Percentiles rank a stretch among this genome's conserved stretches.
These are phyloP conservation scores for Manis pentadactyla DNA, from an alignment of 2,797 vertebrate genomes.

Conservation along the genomic window DNA sequence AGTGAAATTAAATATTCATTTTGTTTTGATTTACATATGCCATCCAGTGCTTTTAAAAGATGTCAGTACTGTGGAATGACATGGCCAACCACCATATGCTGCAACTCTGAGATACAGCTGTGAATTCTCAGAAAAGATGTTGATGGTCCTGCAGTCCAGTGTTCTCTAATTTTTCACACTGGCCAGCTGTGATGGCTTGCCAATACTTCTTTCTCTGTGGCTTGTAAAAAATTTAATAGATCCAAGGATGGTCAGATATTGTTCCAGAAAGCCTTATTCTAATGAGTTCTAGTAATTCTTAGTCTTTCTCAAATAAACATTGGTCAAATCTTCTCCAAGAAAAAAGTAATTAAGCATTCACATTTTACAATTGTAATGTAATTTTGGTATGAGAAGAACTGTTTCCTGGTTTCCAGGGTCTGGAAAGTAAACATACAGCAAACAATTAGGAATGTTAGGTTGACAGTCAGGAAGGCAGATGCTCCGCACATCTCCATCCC, in stretches of 20 bases:
- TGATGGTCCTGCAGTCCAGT: background rate
- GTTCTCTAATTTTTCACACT: background rate
- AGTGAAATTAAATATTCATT: slow-evolving; percentile 35
- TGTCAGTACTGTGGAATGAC: background rate
- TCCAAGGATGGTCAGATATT: background rate
- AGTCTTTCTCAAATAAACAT: slow-evolving; percentile 27
- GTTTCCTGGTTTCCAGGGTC: background rate
- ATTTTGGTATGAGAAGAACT: background rate
- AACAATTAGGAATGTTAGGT: background rate
- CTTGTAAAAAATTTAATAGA: background rate
- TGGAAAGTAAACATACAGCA: slow-evolving; percentile 19
- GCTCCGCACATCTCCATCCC: background rate
- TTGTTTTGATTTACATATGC: slow-evolving; percentile 17
- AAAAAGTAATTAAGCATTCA: background rate
- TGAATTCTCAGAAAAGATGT: background rate
- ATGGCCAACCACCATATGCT: background rate
- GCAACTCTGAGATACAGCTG: background rate
- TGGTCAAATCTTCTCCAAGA: background rate
- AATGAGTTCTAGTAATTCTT: slow-evolving; percentile 11
- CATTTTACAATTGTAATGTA: background rate
- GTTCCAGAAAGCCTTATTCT: slow-evolving; percentile 10
- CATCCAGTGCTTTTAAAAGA: slow-evolving; percentile 14
- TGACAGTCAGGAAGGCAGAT: background rate
- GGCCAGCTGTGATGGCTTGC: background rate
- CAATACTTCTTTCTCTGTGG: background rate